These are phyloP conservation scores for Phymanthus crucifer DNA, from an alignment of 92 coral and sea anemone genomes.

Conservation along the genomic window DNA sequence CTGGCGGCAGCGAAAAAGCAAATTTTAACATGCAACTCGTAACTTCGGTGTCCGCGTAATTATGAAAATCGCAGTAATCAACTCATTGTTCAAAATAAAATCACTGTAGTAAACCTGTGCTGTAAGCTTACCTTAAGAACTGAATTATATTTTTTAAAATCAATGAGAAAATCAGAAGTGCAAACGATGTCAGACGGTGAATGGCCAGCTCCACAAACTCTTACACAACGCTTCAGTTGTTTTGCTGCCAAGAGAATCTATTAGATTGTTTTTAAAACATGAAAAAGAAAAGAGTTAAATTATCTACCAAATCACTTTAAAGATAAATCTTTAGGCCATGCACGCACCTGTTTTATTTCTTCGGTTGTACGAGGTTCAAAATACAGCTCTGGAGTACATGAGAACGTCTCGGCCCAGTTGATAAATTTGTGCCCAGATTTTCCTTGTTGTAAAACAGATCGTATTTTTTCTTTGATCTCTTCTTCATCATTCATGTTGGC, in stretches of 20 bases:
- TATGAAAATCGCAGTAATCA: too few species aligned
- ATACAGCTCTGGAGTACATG: constrained; percentile 79
- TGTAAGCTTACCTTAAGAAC: constrained; percentile 68
- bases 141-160: constrained; percentile 63
- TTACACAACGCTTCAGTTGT: constrained; percentile 60
- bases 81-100: neutral
- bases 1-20: too few species aligned
- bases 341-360: constrained; percentile 71
- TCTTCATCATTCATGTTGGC: constrained; percentile 17
- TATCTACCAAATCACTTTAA: neutral
- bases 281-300: neutral
- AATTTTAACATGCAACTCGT: too few species aligned
- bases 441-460: constrained; percentile 57
- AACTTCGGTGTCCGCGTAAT: too few species aligned
- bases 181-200: constrained; percentile 94
- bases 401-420: constrained; percentile 87
- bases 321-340: neutral
- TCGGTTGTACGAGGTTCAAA: constrained; percentile 78
- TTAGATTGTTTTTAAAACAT: too few species aligned
- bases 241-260: constrained; percentile 71
- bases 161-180: constrained; percentile 75
- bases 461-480: neutral
- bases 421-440: constrained; percentile 56
- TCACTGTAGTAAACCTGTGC: neutral
- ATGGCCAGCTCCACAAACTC: constrained; percentile 73